Base-by-base conservation (phyloP, 35 echinoderm and acorn worm genomes). In the Chiridota heheva region DNA sequence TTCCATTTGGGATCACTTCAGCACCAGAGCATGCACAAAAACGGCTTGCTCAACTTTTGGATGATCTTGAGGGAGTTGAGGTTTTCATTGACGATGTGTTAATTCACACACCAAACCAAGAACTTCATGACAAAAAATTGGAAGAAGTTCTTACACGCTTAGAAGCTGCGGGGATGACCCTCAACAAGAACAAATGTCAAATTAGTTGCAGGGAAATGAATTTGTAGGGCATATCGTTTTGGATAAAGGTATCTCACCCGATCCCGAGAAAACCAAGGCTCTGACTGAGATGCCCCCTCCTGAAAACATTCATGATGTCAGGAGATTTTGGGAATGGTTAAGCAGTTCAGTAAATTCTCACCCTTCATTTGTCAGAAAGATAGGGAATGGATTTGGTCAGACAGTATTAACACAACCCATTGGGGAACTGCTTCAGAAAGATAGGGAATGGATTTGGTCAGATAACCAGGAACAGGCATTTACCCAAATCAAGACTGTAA, bases 151-250 rank as follows among this genome's bases (percentile, higher is more conserved):
- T 91, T 27, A 22, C 69, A 25, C 66, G 59, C 2, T 56, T 87
- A 7, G 56, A 88, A 16, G n/a, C 45, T 27, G 79, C 80, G 34
- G 80, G 85, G 5, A 64, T 93, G 42, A 73, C 47, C 2, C 57
- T 89, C 1, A 89, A 95, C 57, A 75, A 84, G 37, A 70, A 60
- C 1, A 95, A 95, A 78, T 95, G 72, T 63, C 41, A 71, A 31
- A 83, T 95, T 31, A 42, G 24, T 38, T 18, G 61, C 4, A 44
- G 20, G 35, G 24, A 38, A 20, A 66, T 85, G 5, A 35, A 65
- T 89, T 89, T 76, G 42, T 95, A 42, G 91, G 86, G 17, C 86
- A 89, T 22, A 79, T 85, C 63, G 55, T 84, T 2, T 73, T 53
- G 3, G 68, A 71, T 6, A 29, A 83, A 36, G 81, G 91, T 18